Percentiles rank a stretch among this genome's conserved stretches.
Conservation (phyloP, 2,888 invertebrate species). For the Eurytoma adleriae region DNA sequence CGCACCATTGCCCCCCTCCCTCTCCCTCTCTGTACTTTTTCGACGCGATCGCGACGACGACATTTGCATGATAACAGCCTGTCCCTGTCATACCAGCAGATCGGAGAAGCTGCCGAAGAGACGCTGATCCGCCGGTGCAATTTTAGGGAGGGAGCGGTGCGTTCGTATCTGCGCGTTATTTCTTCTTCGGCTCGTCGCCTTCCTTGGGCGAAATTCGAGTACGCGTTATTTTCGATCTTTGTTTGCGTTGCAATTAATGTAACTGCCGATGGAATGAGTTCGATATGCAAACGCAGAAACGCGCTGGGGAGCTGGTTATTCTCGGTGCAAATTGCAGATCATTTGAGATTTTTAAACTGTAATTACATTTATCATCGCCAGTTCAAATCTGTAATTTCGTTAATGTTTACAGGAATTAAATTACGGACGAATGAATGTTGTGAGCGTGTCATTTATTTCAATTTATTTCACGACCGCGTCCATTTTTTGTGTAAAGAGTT, state of each 20-base stretch:
- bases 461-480: too few relatives aligned
- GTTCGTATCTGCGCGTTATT: background rate
- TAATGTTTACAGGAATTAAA: slow-evolving; percentile 1
- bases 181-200: background rate
- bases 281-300: slow-evolving; percentile 4
- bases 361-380: background rate
- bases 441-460: background rate
- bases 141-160: slow-evolving; percentile 11
- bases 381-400: slow-evolving; percentile 13
- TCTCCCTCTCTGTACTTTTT: slow-evolving; percentile 8
- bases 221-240: background rate
- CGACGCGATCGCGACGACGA: slow-evolving; percentile 18
- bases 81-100: slow-evolving; percentile 55
- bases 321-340: background rate
- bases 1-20: slow-evolving; percentile 38
- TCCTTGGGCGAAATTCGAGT: background rate
- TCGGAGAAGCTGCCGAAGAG: slow-evolving; percentile 16
- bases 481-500: too few relatives aligned
- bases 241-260: slow-evolving; percentile 15
- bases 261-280: background rate
- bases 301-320: background rate
- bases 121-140: slow-evolving; percentile 38
- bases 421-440: background rate
- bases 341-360: slow-evolving; percentile 16
- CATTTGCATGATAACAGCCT: slow-evolving; percentile 62